These are phyloP conservation scores for Agonopterix alstromeriana DNA, from an alignment of 2,888 invertebrate species.

Conservation along the genomic window DNA sequence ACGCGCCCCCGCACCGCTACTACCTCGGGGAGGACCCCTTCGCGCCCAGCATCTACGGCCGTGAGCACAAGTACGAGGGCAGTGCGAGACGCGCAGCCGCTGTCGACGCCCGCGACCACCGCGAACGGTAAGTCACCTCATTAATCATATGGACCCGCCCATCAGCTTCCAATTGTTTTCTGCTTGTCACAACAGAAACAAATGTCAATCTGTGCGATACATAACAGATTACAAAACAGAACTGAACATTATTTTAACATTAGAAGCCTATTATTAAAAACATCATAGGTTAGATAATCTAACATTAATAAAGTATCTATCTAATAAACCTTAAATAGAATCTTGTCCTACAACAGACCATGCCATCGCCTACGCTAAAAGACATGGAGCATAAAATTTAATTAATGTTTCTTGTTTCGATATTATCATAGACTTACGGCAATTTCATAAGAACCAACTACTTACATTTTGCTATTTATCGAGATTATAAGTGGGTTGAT, in stretches of 20 bases:
- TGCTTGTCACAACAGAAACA: constrained; percentile 1
- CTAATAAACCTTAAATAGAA: constrained; percentile 56
- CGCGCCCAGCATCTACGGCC: constrained; percentile 88
- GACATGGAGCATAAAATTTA: constrained; percentile 41
- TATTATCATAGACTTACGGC: constrained; percentile 52
- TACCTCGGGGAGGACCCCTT: constrained; percentile 93
- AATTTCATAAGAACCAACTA: constrained; percentile 25
- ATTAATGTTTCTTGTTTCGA: constrained; percentile 48
- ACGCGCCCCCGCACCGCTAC: constrained; percentile 83
- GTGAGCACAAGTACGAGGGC: constrained; percentile 89
- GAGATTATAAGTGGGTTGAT: not conserved
- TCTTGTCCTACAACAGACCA: constrained; percentile 46
- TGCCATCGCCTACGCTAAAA: constrained; percentile 45
- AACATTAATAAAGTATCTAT: constrained; percentile 5
- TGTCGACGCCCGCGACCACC: constrained; percentile 57
- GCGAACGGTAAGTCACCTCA: constrained; percentile 60
- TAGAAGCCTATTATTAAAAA: not conserved
- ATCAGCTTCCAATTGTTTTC: constrained; percentile 4
- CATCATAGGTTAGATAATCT: too few relatives aligned
- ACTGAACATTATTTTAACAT: not conserved
- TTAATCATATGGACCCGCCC: not conserved
- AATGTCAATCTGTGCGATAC: not conserved
- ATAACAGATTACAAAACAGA: too few relatives aligned
- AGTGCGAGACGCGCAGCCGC: constrained; percentile 69
- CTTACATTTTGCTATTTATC: not conserved